These are phyloP conservation scores for Pristionchus japonicus DNA, from an alignment of 2,888 invertebrate species.

Conservation along the genomic window DNA sequence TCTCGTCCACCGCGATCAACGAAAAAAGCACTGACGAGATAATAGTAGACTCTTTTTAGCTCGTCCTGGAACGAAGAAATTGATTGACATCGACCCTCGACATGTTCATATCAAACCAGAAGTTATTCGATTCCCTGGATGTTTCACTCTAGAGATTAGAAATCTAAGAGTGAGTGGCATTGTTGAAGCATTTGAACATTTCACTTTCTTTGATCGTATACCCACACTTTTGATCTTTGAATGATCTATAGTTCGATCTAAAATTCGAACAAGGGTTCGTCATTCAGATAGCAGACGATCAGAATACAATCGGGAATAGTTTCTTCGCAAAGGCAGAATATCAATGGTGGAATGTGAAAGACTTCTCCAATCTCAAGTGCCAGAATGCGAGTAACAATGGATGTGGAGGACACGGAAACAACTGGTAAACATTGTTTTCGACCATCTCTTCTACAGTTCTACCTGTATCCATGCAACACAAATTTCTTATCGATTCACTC, in stretches of 20 bases:
- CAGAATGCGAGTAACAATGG: conserved; percentile 73
- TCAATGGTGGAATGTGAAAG: conserved; percentile 75
- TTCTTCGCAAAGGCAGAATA: conserved; percentile 75
- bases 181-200: not conserved
- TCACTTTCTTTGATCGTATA: not conserved
- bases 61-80: conserved; percentile 67
- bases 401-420: conserved; percentile 75
- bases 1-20: not conserved
- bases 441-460: not conserved
- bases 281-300: conserved; percentile 60
- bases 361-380: conserved; percentile 73
- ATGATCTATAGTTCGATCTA: not conserved
- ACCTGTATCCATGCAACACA: not conserved
- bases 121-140: conserved; percentile 74
- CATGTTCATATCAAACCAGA: conserved; percentile 73
- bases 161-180: conserved; percentile 61
- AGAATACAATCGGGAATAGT: conserved; percentile 69
- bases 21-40: not conserved
- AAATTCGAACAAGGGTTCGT: not conserved
- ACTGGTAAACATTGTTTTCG: conserved; percentile 63
- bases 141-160: conserved; percentile 74
- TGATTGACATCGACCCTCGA: conserved; percentile 70
- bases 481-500: not conserved
- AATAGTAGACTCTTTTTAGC: conserved; percentile 60
- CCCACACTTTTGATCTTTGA: not conserved